These are phyloP conservation scores for Aspidiotus destructor DNA, from an alignment of 2,888 invertebrate species.

Conservation along the genomic window DNA sequence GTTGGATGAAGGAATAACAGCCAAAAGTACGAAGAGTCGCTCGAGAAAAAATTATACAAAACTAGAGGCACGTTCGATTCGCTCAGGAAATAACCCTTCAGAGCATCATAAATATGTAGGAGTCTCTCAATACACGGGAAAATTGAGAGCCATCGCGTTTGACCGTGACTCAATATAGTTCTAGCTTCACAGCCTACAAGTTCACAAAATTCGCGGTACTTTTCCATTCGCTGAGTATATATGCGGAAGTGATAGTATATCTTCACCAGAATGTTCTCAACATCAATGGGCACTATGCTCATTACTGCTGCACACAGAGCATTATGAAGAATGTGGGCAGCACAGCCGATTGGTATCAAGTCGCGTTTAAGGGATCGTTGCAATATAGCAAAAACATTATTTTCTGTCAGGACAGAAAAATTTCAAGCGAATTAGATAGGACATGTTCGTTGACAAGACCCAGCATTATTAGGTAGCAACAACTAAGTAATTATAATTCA, in stretches of 20 bases:
- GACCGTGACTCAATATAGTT: conserved; percentile 37
- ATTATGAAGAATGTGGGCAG: conserved; percentile 4
- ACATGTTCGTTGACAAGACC: neutral
- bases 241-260: conserved; percentile 40
- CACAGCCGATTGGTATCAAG: neutral
- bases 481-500: too few relatives aligned
- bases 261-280: conserved; percentile 39
- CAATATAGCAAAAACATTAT: too few relatives aligned
- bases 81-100: conserved; percentile 36
- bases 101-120: conserved; percentile 37
- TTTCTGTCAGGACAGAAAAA: conserved; percentile 4
- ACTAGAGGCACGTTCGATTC: conserved; percentile 24
- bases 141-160: conserved; percentile 38
- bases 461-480: neutral
- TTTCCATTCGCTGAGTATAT: conserved; percentile 40
- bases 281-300: too few relatives aligned
- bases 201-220: conserved; percentile 40
- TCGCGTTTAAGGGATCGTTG: neutral
- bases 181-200: conserved; percentile 38
- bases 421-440: too few relatives aligned
- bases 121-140: conserved; percentile 39
- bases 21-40: conserved; percentile 2
- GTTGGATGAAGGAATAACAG: conserved; percentile 8
- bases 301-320: too few relatives aligned
- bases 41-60: neutral